These are phyloP conservation scores for Lichenostomus cassidix DNA, from an alignment of 2,113 vertebrate genomes.

Conservation along the genomic window DNA sequence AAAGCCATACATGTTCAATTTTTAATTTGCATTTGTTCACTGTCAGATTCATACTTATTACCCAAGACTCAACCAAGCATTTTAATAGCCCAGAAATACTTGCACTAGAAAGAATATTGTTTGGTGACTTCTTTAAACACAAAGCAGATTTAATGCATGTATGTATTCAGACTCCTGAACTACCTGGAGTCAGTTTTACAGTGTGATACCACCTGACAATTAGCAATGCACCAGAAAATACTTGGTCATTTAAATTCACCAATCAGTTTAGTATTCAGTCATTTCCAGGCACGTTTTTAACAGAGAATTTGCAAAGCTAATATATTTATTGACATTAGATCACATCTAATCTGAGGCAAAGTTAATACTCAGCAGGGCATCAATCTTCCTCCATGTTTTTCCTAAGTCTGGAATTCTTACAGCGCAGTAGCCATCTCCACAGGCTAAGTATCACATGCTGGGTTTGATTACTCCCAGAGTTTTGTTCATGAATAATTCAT, in stretches of 20 bases:
- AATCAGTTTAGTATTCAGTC: background rate
- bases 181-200: background rate
- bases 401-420: background rate
- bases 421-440: background rate
- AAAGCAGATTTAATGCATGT: background rate
- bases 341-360: background rate
- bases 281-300: background rate
- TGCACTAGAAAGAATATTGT: background rate
- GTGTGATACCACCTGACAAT: background rate
- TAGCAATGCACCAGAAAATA: background rate
- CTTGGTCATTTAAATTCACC: background rate
- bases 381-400: background rate
- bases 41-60: background rate
- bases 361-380: background rate
- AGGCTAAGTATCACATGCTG: background rate
- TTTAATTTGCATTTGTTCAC: background rate
- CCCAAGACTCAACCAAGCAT: background rate
- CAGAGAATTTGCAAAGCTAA: background rate
- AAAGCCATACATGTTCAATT: background rate
- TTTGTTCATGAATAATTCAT: conserved; percentile 63
- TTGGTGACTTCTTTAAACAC: background rate
- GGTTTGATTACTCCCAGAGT: conserved; percentile 36
- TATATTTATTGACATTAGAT: background rate
- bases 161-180: background rate
- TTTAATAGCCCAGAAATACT: background rate